Percentiles rank a stretch among this genome's conserved stretches.
Evolutionary conservation across 2,888 invertebrate genomes (phyloP).

Genomic region (Actias luna): DNA sequence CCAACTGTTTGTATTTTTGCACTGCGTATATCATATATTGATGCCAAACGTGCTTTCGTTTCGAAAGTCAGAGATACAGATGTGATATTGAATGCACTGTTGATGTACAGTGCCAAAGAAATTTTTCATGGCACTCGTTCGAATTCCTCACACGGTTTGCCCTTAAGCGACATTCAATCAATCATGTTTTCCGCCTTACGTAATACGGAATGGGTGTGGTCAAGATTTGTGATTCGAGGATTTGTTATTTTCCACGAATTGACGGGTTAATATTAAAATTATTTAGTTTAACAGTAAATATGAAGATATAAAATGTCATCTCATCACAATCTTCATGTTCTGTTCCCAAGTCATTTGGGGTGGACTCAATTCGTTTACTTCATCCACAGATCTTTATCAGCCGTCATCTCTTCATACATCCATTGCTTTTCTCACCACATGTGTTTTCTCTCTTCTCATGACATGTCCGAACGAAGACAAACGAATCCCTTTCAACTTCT

Average conservation of each 20-base stretch:
- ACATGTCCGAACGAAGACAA: no score
- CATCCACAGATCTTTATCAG: no score
- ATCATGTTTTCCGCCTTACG: background rate
- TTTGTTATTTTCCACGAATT: background rate
- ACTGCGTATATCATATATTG: background rate
- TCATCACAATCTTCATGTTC: no score
- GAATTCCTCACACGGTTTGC: background rate
- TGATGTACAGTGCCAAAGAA: background rate
- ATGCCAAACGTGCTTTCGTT: slow-evolving; percentile 5
- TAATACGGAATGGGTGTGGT: background rate
- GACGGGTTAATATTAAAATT: background rate
- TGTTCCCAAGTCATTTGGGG: no score
- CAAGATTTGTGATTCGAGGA: background rate
- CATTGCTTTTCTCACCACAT: no score
- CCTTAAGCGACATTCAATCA: background rate
- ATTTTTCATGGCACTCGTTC: background rate
- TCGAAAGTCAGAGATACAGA: background rate
- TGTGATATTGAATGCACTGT: background rate
- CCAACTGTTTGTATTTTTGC: background rate
- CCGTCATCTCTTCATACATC: no score
- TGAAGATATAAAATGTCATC: no score
- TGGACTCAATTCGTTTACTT: no score
- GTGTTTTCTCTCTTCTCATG: no score
- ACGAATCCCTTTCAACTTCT: no score
- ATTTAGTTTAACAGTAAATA: background rate